Evolutionary conservation across 2,113 vertebrate species (phyloP).

Genomic region (Mesocricetus auratus): DNA sequence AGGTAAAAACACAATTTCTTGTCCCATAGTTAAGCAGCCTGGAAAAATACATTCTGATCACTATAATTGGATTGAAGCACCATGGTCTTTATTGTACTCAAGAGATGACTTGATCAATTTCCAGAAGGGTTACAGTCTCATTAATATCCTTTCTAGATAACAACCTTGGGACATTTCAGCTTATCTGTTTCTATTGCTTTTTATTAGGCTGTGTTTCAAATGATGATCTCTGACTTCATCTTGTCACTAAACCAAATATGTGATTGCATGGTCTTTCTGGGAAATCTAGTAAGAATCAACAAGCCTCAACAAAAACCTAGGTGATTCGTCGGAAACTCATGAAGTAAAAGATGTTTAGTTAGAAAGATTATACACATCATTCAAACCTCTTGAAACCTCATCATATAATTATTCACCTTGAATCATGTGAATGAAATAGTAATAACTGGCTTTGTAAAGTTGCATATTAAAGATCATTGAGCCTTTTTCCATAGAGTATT

Average conservation of each 20-base stretch:
- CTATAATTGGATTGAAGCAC: conserved; percentile 42
- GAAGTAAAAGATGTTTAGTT: conserved; percentile 6
- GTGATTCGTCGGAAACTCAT: background rate
- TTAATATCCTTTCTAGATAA: conserved; percentile 54
- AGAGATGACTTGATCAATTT: conserved; percentile 50
- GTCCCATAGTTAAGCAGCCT: background rate
- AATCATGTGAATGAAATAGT: background rate
- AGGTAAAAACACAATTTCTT: background rate
- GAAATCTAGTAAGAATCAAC: conserved; percentile 36
- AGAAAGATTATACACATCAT: background rate
- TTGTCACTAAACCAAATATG: conserved; percentile 54
- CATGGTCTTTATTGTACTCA: conserved; percentile 45
- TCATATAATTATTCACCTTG: background rate
- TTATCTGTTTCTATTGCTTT: conserved; percentile 65
- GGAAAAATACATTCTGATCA: conserved; percentile 52
- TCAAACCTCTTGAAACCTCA: background rate
- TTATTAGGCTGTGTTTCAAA: conserved; percentile 65
- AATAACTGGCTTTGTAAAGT: conserved; percentile 11
- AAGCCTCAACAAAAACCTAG: background rate
- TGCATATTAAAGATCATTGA: conserved; percentile 1
- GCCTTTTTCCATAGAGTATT: background rate
- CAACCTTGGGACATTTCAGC: background rate
- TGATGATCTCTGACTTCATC: conserved; percentile 31
- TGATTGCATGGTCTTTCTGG: background rate
- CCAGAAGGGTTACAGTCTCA: conserved; percentile 50